These are phyloP conservation scores for Calycopis cecrops DNA, from an alignment of 1,140 invertebrate species.

Conservation along the genomic window DNA sequence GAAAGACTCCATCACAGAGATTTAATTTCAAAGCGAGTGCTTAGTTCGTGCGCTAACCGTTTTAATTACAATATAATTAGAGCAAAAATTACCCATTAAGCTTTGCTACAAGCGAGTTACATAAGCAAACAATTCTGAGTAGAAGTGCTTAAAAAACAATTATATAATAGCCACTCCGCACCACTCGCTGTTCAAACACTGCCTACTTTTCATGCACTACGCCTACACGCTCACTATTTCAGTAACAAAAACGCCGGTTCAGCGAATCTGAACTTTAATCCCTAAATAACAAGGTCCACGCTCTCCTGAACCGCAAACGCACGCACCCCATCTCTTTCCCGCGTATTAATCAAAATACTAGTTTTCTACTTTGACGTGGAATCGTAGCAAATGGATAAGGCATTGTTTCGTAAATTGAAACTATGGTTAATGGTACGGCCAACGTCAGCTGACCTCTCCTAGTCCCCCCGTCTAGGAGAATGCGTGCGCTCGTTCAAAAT, in stretches of 20 bases:
- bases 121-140: slow-evolving; percentile 16
- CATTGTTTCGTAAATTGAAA: slow-evolving; percentile 74
- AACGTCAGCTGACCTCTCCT: slow-evolving; percentile 39
- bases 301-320: slow-evolving; percentile 21
- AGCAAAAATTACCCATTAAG: slow-evolving; percentile 30
- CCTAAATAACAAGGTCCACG: slow-evolving; percentile 35
- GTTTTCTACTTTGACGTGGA: slow-evolving; percentile 72
- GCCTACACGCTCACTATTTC: slow-evolving; percentile 70
- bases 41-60: slow-evolving; percentile 1
- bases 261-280: slow-evolving; percentile 45
- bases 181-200: slow-evolving; percentile 58
- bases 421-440: slow-evolving; percentile 58
- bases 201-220: slow-evolving; percentile 72
- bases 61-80: slow-evolving; percentile 16
- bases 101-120: slow-evolving; percentile 36
- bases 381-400: slow-evolving; percentile 73
- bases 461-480: slow-evolving; percentile 20
- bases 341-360: slow-evolving; percentile 73
- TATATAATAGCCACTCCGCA: slow-evolving; percentile 58
- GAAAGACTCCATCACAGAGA: too few species aligned
- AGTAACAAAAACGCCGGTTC: slow-evolving; percentile 39
- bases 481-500: slow-evolving; percentile 17
- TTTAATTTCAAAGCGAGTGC: neutral
- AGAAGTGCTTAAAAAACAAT: slow-evolving; percentile 38
- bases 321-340: slow-evolving; percentile 69